Evolutionary conservation across 2,888 invertebrate genomes (phyloP).

Genomic region (Athrips mouffetella): DNA sequence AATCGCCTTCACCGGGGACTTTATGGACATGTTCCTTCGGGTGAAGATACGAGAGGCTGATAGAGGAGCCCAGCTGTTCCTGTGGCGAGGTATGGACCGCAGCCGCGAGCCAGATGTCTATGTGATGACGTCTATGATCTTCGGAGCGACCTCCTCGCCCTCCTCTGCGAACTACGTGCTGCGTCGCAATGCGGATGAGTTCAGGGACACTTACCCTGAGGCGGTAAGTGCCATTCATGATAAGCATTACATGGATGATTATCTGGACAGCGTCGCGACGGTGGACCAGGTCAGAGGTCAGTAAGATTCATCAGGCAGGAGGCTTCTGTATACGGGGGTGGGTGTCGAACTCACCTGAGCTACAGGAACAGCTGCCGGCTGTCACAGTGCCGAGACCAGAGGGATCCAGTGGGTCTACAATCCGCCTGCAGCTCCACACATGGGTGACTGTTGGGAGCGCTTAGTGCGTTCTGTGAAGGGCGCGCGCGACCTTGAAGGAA

Average conservation of each 20-base stretch:
- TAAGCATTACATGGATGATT: constrained; percentile 34
- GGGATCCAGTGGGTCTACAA: background rate
- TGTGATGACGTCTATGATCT: constrained; percentile 32
- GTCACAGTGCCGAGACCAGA: background rate
- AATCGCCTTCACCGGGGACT: constrained; percentile 13
- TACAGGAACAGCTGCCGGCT: constrained; percentile 9
- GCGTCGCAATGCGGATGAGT: constrained; percentile 17
- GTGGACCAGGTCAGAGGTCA: constrained; percentile 23
- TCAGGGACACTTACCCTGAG: constrained; percentile 5
- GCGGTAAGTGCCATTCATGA: constrained; percentile 25
- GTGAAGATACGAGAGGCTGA: constrained; percentile 30
- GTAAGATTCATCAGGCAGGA: constrained; percentile 20
- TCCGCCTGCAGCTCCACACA: background rate
- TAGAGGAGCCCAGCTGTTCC: constrained; percentile 33
- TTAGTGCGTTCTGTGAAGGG: background rate
- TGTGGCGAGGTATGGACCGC: constrained; percentile 28
- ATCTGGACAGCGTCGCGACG: constrained; percentile 28
- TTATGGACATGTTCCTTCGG: constrained; percentile 31
- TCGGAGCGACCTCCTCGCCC: constrained; percentile 17
- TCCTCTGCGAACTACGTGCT: constrained; percentile 16
- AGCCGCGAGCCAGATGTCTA: constrained; percentile 18
- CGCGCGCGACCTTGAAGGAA: background rate
- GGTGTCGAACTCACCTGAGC: constrained; percentile 26
- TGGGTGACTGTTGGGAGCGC: background rate
- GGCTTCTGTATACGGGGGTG: constrained; percentile 25